These are phyloP conservation scores for Myioborus melanocephalus DNA, from an alignment of 2,797 vertebrate species.

Conservation along the genomic window DNA sequence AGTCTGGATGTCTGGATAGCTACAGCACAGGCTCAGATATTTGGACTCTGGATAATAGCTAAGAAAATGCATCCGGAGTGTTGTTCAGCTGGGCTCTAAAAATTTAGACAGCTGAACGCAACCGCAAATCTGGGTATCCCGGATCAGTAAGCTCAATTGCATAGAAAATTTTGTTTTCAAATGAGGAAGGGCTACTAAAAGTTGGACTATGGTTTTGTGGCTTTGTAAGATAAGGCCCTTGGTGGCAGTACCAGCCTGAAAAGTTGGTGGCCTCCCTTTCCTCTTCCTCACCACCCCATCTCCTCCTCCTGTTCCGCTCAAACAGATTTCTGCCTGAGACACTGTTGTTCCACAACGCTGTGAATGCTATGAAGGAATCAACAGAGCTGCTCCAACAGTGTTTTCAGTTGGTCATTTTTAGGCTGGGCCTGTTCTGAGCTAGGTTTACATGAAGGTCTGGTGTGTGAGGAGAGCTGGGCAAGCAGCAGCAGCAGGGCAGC, in stretches of 20 bases:
- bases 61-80: background rate
- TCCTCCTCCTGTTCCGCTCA: background rate
- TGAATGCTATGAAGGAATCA: background rate
- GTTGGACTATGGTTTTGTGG: background rate
- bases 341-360: background rate
- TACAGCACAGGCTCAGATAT: fast-evolving
- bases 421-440: fast-evolving
- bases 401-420: background rate
- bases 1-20: background rate
- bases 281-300: fast-evolving
- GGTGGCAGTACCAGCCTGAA: background rate
- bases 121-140: background rate
- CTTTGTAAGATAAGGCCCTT: background rate
- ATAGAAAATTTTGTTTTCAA: background rate
- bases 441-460: background rate
- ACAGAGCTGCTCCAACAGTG: background rate
- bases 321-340: background rate
- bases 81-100: background rate
- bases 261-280: background rate
- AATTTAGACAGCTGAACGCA: background rate
- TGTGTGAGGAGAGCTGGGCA: background rate
- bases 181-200: background rate
- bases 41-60: background rate
- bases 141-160: background rate
- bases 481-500: background rate